Evolutionary conservation across 2,113 vertebrate species (phyloP), one percentile per base, ranked within the genome.

Genomic region (Trematocara variabile): DNA sequence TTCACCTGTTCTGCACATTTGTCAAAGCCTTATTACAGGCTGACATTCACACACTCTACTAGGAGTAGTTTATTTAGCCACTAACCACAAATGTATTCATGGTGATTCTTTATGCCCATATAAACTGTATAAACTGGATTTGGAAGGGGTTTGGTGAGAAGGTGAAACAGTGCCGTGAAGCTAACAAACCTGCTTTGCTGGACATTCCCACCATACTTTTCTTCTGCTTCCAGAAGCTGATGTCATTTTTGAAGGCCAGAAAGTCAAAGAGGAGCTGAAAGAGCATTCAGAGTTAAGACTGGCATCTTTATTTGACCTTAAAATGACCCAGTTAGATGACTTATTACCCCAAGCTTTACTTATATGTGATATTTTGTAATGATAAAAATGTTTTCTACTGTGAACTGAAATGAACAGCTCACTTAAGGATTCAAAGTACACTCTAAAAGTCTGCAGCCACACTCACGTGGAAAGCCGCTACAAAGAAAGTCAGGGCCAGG

Each of bases 131-230:
- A 4, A 55, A 53, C 10, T 9, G 33, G 22, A 14, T 12, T 56
- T 37, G 48, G 68, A 75, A 75, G 41, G 44, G 25, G 25, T 37
- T n/a, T 30, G 34, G 13, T 44, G 4, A 39, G 16, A 80, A 52
- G 12, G 55, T 44, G 53, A 68, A 65, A 18, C 7, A 25, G 37
- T 70, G 37, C 10, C 6, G 1, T 22, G 14, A 25, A 28, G 37
- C n/a, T 3, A 65, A 65, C 58, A 52, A 84, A 99, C 99, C 99
- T 95, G 98, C 99, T 97, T 98, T 99, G 89, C 97, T 98, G 48
- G 99, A 99, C 98, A 99, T 99, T 41, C 99, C 99, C 85, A 96
- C 98, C 99, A 99, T 99, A 96, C 97, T 99, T 86, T 97, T 99
- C 95, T 99, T 99, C 53, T 98, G 97, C 91, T 98, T 99, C 99